Conservation (phyloP, 2,113 vertebrate genomes). For the Alethe castanea region DNA sequence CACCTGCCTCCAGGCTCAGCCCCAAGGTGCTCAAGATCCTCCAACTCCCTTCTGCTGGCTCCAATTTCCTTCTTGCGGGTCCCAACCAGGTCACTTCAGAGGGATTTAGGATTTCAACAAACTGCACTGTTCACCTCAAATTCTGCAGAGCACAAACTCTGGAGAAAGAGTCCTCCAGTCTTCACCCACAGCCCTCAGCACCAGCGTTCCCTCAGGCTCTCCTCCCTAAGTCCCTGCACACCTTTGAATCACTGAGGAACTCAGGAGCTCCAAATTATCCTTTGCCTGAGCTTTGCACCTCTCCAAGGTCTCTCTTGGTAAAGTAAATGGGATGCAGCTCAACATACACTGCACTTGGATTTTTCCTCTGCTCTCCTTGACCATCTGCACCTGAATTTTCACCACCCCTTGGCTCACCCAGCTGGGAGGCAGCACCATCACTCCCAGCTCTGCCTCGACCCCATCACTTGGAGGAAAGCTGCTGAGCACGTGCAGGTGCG, state of each 20-base stretch:
- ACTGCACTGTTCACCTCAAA: neutral
- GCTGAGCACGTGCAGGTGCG: rapidly evolving
- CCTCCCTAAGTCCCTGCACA: neutral
- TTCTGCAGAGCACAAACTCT: neutral
- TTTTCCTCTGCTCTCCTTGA: neutral
- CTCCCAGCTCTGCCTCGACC: neutral
- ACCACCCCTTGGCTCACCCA: neutral
- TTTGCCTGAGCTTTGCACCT: neutral
- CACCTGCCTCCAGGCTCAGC: neutral
- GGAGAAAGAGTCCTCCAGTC: neutral
- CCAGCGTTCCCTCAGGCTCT: neutral
- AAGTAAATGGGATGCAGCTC: neutral
- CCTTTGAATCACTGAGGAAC: neutral
- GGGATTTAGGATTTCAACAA: neutral
- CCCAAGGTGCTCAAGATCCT: neutral
- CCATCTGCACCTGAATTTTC: neutral
- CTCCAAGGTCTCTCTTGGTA: neutral
- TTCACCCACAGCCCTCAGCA: neutral
- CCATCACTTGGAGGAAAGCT: neutral
- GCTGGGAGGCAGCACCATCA: neutral
- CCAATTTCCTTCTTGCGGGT: neutral
- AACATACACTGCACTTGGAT: neutral
- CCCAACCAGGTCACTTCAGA: neutral
- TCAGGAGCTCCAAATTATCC: neutral
- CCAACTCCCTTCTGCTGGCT: neutral